phyloP scores from a whole-genome alignment of 2,888 invertebrate species.

The Caenorhabditis plicata region DNA sequence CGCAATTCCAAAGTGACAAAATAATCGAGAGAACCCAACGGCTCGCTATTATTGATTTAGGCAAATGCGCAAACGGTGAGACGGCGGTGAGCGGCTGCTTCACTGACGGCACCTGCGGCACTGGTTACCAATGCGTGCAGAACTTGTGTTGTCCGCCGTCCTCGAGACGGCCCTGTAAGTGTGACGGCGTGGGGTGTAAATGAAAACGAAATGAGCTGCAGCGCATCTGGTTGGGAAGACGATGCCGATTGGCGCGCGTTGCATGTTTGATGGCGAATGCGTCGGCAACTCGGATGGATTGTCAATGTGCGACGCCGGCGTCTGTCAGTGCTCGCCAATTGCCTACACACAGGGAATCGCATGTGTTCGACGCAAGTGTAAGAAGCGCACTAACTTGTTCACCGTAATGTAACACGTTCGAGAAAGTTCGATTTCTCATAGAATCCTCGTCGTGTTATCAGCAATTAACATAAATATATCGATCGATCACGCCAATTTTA shows the following conservation, averaged over 20 bases:
- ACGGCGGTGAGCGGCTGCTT: conserved; percentile 52
- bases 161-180: not conserved
- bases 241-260: conserved; percentile 50
- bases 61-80: conserved; percentile 49
- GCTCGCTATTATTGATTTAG: conserved; percentile 32
- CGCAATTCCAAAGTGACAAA: not conserved
- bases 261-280: conserved; percentile 47
- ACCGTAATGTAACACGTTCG: too few species aligned
- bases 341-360: conserved; percentile 53
- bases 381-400: conserved; percentile 2
- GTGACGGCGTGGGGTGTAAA: not conserved
- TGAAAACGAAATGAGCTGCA: conserved; percentile 9
- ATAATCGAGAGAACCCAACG: too few species aligned
- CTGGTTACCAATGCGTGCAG: conserved; percentile 44
- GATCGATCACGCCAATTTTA: not conserved
- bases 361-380: conserved; percentile 48
- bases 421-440: too few species aligned
- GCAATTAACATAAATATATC: too few species aligned
- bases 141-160: conserved; percentile 47
- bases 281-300: conserved; percentile 49
- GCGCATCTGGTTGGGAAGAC: too few species aligned
- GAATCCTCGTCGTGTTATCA: too few species aligned
- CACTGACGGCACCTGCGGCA: conserved; percentile 50
- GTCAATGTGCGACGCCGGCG: conserved; percentile 49
- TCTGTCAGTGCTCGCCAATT: conserved; percentile 52